Evolutionary conservation across 2,797 vertebrate genomes (phyloP).

Genomic region (Spondyliosoma cantharus): DNA sequence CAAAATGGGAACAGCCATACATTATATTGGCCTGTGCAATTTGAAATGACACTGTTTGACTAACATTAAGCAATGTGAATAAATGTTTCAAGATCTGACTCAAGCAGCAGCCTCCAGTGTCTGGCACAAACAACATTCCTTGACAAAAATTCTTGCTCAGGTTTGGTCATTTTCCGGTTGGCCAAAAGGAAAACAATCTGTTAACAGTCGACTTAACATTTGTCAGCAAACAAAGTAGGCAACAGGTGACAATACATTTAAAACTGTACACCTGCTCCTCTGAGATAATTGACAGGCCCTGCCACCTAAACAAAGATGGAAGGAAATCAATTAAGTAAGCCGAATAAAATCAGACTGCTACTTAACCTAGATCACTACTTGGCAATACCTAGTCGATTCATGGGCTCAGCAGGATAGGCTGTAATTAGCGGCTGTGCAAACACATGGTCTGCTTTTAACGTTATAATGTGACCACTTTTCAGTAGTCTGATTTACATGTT

Average conservation of each 20-base stretch:
- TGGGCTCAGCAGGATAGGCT: too few relatives aligned
- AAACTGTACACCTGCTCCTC: background rate
- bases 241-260: background rate
- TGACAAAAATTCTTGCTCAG: background rate
- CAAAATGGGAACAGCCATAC: too few relatives aligned
- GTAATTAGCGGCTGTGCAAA: too few relatives aligned
- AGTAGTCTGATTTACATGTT: too few relatives aligned
- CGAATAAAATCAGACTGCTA: background rate
- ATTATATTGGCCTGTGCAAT: background rate
- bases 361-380: too few relatives aligned
- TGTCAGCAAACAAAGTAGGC: background rate
- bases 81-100: background rate
- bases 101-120: background rate
- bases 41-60: background rate
- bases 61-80: background rate
- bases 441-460: too few relatives aligned
- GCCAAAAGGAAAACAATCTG: background rate
- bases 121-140: background rate
- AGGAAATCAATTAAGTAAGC: background rate
- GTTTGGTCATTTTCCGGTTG: background rate
- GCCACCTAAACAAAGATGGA: background rate
- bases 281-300: conserved; percentile 2
- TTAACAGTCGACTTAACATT: background rate
- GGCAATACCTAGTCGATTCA: too few relatives aligned
- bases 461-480: too few relatives aligned